A percentile compares a stretch with the other conserved stretches of the same genome.
Evolutionary conservation across 2,113 vertebrate genomes (phyloP).

Genomic region (Carettochelys insculpta): DNA sequence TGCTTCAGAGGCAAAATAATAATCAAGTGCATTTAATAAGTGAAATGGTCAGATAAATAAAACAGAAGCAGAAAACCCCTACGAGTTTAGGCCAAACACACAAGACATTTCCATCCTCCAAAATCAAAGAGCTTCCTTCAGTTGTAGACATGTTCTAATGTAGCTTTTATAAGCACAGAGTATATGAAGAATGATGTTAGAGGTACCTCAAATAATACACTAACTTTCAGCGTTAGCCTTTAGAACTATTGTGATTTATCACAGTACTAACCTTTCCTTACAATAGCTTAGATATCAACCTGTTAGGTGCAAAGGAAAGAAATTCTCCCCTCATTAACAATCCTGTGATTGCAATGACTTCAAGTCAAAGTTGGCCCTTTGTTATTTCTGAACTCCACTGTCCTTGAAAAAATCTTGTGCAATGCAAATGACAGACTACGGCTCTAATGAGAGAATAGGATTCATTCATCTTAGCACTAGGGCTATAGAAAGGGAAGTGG

Average conservation of each 20-base stretch:
- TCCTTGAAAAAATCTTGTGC: not conserved
- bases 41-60: slow-evolving; percentile 34
- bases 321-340: not conserved
- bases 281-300: not conserved
- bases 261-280: too few species aligned
- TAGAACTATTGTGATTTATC: too few species aligned
- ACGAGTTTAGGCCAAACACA: slow-evolving; percentile 18
- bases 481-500: not conserved
- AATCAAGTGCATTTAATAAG: slow-evolving; percentile 48
- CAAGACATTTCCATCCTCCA: not conserved
- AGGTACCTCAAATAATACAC: not conserved
- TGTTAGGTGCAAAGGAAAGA: not conserved
- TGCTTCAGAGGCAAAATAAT: slow-evolving; percentile 55
- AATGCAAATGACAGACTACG: rapidly evolving
- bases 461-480: not conserved
- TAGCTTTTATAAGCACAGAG: not conserved
- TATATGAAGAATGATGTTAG: not conserved
- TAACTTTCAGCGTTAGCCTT: not conserved
- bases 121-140: slow-evolving; percentile 25
- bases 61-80: slow-evolving; percentile 48
- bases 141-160: not conserved
- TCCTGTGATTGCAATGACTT: not conserved
- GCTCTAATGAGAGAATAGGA: not conserved
- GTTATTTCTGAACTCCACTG: not conserved
- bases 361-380: not conserved